phyloP scores from a whole-genome alignment of 2,888 invertebrate species.

The Hirudinaria manillensis region DNA sequence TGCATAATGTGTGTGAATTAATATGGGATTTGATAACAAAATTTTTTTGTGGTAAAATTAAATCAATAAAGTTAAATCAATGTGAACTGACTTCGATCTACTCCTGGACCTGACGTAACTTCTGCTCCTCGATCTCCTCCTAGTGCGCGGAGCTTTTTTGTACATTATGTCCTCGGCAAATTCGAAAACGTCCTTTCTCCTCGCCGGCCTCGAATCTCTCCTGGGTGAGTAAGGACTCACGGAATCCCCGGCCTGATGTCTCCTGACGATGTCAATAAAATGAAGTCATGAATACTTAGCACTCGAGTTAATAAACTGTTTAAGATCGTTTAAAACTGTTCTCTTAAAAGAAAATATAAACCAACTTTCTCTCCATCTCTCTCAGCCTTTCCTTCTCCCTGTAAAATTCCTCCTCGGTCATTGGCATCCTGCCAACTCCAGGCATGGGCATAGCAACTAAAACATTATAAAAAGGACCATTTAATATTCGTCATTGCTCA shows the following conservation, averaged over 20 bases:
- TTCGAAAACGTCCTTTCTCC: conserved; percentile 24
- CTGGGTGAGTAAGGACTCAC: background rate
- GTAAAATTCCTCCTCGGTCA: conserved; percentile 48
- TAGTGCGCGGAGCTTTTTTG: background rate
- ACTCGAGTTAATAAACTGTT: background rate
- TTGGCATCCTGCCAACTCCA: conserved; percentile 36
- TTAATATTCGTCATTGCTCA: background rate
- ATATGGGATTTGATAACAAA: no score
- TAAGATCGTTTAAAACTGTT: background rate
- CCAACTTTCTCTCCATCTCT: conserved; percentile 37
- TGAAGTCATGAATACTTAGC: background rate
- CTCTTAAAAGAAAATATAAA: background rate
- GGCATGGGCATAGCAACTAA: conserved; percentile 13
- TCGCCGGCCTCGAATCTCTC: background rate
- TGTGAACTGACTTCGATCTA: conserved; percentile 24
- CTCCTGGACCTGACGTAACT: background rate
- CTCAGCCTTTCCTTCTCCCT: conserved; percentile 44
- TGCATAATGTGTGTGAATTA: no score
- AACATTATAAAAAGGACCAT: conserved; percentile 5
- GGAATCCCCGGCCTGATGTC: background rate
- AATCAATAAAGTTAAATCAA: background rate
- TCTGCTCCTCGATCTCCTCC: conserved; percentile 8
- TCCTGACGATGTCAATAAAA: no score
- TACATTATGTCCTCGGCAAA: conserved; percentile 30
- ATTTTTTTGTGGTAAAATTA: no score